Evolutionary conservation across 2,888 invertebrate species (phyloP).

Genomic region (Lymantria monacha): DNA sequence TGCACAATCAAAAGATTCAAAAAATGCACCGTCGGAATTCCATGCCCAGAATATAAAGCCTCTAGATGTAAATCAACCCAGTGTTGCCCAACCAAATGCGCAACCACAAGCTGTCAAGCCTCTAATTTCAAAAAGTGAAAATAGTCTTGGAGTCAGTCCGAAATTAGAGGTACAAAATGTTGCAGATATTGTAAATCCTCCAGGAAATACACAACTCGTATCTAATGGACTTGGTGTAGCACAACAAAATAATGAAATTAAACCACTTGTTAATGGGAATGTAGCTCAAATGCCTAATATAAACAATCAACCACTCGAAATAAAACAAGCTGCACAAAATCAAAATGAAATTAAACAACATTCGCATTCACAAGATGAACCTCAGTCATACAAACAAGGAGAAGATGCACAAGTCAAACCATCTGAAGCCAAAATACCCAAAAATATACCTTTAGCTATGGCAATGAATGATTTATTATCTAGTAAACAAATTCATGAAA

Average conservation of each 20-base stretch:
- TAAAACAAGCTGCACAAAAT: conserved; percentile 1
- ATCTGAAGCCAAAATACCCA: conserved; percentile 22
- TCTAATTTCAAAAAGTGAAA: not conserved
- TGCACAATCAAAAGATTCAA: not conserved
- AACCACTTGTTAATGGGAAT: not conserved
- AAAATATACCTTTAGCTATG: conserved; percentile 54
- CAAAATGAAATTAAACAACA: conserved; percentile 33
- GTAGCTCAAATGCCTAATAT: not conserved
- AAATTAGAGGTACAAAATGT: conserved; percentile 13
- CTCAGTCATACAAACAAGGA: conserved; percentile 64
- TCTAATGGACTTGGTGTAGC: not conserved
- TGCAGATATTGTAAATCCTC: conserved; percentile 1
- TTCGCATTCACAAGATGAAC: conserved; percentile 62
- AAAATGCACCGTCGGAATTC: not conserved
- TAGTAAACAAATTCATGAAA: conserved; percentile 22
- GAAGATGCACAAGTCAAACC: conserved; percentile 49
- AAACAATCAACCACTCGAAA: not conserved
- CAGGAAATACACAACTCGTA: not conserved
- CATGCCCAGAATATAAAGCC: not conserved
- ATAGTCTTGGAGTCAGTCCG: conserved; percentile 1
- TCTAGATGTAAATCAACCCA: not conserved
- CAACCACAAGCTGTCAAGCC: conserved; percentile 2
- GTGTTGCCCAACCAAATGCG: not conserved
- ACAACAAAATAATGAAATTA: conserved; percentile 1
- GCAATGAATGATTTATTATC: conserved; percentile 39